Conservation (phyloP, 2,888 invertebrate genomes). For the Hermaeophaga mercurialis region DNA sequence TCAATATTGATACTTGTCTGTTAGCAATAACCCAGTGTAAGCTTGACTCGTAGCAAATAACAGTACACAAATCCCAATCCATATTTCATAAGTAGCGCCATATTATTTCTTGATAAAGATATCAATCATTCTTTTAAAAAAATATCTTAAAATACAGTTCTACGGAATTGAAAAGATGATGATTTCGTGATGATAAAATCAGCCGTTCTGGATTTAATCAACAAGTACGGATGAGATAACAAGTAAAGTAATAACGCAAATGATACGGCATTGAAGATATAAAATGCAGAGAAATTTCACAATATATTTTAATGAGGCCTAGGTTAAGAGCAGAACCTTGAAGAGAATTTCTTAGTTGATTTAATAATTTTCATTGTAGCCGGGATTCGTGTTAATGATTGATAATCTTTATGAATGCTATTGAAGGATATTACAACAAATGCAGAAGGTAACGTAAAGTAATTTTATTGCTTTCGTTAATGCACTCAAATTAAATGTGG, state of each 20-base stretch:
- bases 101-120: neutral
- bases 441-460: too few relatives aligned
- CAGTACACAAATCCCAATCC: too few relatives aligned
- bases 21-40: too few relatives aligned
- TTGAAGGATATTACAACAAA: neutral
- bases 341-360: neutral
- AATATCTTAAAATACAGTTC: conserved; percentile 7
- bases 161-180: conserved; percentile 8
- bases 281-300: conserved; percentile 6
- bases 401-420: neutral
- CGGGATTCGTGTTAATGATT: neutral
- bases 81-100: neutral
- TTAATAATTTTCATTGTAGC: neutral
- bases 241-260: neutral
- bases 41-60: too few relatives aligned
- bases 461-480: too few relatives aligned
- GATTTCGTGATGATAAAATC: conserved; percentile 13
- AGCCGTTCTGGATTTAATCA: conserved; percentile 13
- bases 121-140: neutral
- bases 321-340: conserved; percentile 19
- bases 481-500: too few relatives aligned
- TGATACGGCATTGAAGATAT: conserved; percentile 5
- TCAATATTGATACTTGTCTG: too few relatives aligned
- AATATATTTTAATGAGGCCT: conserved; percentile 16
- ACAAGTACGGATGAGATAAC: conserved; percentile 10